Conservation (phyloP, 1,140 invertebrate genomes). For the Lordiphosa collinella region DNA sequence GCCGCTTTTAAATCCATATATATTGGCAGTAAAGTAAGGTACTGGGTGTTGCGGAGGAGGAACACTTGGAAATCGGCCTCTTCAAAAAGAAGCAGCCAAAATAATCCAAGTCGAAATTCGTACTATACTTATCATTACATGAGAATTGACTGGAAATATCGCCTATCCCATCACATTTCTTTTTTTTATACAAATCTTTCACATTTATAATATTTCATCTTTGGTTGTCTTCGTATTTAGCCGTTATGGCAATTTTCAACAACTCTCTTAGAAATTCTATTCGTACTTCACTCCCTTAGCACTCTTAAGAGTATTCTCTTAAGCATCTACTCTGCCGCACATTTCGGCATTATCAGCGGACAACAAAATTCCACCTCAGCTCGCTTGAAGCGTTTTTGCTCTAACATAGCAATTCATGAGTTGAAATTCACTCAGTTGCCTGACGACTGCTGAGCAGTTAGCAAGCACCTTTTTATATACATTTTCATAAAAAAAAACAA, state of each 20-base stretch:
- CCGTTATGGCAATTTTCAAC: conserved; percentile 2
- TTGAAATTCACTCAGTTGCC: conserved; percentile 27
- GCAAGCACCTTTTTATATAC: conserved; percentile 8
- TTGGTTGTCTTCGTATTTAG: not conserved
- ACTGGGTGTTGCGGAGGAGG: too few relatives aligned
- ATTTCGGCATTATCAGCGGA: conserved; percentile 2
- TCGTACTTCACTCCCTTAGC: not conserved
- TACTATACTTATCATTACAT: too few relatives aligned
- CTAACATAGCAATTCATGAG: conserved; percentile 26
- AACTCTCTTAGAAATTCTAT: conserved; percentile 3
- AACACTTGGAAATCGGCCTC: too few relatives aligned
- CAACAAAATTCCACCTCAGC: not conserved
- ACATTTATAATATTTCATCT: conserved; percentile 7
- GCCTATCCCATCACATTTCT: not conserved
- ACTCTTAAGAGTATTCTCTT: not conserved
- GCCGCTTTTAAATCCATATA: too few relatives aligned
- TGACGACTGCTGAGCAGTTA: conserved; percentile 27
- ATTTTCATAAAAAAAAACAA: conserved; percentile 4
- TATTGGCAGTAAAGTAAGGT: too few relatives aligned
- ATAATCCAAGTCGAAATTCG: too few relatives aligned
- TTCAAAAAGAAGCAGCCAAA: too few relatives aligned
- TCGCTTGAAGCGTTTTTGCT: conserved; percentile 13
- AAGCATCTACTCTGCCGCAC: not conserved
- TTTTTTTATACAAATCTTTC: not conserved
- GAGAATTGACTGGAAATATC: too few relatives aligned